Evolutionary conservation across 2,888 invertebrate species (phyloP).

Genomic region (Iselma pallidipennis): DNA sequence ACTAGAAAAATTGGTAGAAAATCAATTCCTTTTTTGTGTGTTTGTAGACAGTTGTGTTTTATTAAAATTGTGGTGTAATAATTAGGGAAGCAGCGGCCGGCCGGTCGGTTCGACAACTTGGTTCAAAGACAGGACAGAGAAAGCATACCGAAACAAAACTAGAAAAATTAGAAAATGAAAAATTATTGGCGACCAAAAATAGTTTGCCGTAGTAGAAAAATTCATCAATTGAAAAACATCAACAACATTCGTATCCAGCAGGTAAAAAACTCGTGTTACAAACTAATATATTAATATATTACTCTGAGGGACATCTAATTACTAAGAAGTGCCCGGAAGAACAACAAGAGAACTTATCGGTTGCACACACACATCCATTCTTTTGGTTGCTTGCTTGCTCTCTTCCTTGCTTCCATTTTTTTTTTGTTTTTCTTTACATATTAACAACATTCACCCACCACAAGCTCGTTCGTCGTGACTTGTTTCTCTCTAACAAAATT

Average conservation of each 20-base stretch:
- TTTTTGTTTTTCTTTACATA: not conserved
- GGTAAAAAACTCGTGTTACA: slow-evolving; percentile 47
- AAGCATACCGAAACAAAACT: slow-evolving; percentile 12
- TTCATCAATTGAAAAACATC: slow-evolving; percentile 36
- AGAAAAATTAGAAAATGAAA: slow-evolving; percentile 3
- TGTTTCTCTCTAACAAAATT: not conserved
- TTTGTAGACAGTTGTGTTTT: slow-evolving; percentile 9
- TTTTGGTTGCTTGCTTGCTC: too few relatives aligned
- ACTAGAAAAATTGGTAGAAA: slow-evolving; percentile 40
- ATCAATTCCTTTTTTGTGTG: slow-evolving; percentile 49
- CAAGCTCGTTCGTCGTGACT: slow-evolving; percentile 18
- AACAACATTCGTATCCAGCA: slow-evolving; percentile 47
- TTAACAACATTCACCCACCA: slow-evolving; percentile 27
- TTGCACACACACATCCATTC: slow-evolving; percentile 27
- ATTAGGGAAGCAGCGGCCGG: slow-evolving; percentile 1
- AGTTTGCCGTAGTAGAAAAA: slow-evolving; percentile 5
- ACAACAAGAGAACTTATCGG: slow-evolving; percentile 27
- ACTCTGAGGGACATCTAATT: slow-evolving; percentile 48
- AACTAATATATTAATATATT: slow-evolving; percentile 47
- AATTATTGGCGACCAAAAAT: slow-evolving; percentile 31
- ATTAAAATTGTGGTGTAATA: slow-evolving; percentile 1
- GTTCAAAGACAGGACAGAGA: slow-evolving; percentile 34
- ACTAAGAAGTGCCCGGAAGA: slow-evolving; percentile 40
- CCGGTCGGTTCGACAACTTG: slow-evolving; percentile 9
- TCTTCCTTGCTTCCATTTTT: not conserved